Evolutionary conservation across 2,888 invertebrate species (phyloP).

Genomic region (Chrysolina americana): DNA sequence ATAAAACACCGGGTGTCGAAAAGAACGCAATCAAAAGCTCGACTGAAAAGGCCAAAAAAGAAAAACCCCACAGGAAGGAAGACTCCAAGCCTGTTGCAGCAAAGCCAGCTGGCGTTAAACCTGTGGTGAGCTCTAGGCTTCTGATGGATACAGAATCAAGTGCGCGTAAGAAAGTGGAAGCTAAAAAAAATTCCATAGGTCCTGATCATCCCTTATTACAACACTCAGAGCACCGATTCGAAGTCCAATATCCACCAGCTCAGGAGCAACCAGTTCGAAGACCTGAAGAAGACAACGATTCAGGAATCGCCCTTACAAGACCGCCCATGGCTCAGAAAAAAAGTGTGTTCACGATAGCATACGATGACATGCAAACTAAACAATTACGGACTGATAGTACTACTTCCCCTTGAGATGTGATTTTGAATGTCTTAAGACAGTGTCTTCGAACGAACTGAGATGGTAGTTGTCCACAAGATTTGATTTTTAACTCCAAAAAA

Average conservation of each 20-base stretch:
- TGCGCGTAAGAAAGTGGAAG: constrained; percentile 56
- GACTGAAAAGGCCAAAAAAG: constrained; percentile 44
- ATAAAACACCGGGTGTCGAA: constrained; percentile 63
- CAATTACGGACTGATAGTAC: constrained; percentile 86
- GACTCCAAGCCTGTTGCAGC: constrained; percentile 51
- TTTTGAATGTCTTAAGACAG: neutral
- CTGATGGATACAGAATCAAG: constrained; percentile 61
- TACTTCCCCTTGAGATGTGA: constrained; percentile 74
- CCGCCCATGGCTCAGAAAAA: constrained; percentile 88
- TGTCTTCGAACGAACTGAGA: no score
- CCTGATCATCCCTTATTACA: constrained; percentile 79
- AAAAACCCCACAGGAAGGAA: constrained; percentile 69
- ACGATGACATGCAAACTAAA: constrained; percentile 90
- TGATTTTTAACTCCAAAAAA: no score
- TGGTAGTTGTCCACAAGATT: no score
- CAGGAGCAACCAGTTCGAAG: constrained; percentile 67
- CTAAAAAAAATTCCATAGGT: constrained; percentile 55
- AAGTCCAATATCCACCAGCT: constrained; percentile 66
- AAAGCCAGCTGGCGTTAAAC: constrained; percentile 54
- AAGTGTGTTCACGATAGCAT: constrained; percentile 93
- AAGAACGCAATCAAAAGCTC: constrained; percentile 54
- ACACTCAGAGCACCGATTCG: constrained; percentile 85
- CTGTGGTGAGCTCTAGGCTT: constrained; percentile 52
- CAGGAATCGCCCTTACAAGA: constrained; percentile 83
- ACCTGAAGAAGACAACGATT: constrained; percentile 78